Evolutionary conservation across 1,140 invertebrate species (phyloP), one percentile per base, ranked within the genome.

Genomic region (Leptinotarsa undecemlineata): DNA sequence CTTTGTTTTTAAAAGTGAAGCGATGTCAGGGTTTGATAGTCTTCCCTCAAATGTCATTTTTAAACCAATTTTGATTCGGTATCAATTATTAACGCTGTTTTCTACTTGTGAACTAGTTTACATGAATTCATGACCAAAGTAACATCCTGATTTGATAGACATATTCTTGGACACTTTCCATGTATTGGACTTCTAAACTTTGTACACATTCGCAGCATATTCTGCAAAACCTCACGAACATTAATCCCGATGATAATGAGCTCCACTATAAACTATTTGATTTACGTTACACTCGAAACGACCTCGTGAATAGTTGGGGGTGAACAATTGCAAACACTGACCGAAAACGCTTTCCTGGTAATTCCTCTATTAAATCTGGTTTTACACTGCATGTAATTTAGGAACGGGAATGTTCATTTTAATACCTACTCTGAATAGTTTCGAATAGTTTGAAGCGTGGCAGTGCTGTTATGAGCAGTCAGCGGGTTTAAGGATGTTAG

Each of bases 311-410:
- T 57, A 57, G 51, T 57, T 57, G 51, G 51, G 15, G 51, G 33
- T 17, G 6, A 57, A 57, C 51, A 57, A 57, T 57, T 57, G 51
- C 51, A 15, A 57, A 42, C 51, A 19, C 51, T 19, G n/a, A 19
- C 51, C 51, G 15, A 57, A 57, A 57, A 57, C 51, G n/a, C 51
- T 57, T 19, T 57, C 51, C 14, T n/a, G n/a, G 5, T 57, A n/a
- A 57, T 57, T 57, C 51, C 51, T 57, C 51, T n/a, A 57, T 57
- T 19, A 57, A 57, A 57, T 57, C 51, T 57, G 51, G 51, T 57
- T 42, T 57, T 57, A 57, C 51, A 19, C 15, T 57, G 51, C 51
- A 57, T n/a, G 51, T 57, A 15, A 57, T 17, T 57, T 4, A 15
- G 51, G n/a, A 57, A 57, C 51, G 51, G 51, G 51, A 57, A 57